phyloP scores from a whole-genome alignment of 2,113 vertebrate species.

The Triplophysa dalaica region DNA sequence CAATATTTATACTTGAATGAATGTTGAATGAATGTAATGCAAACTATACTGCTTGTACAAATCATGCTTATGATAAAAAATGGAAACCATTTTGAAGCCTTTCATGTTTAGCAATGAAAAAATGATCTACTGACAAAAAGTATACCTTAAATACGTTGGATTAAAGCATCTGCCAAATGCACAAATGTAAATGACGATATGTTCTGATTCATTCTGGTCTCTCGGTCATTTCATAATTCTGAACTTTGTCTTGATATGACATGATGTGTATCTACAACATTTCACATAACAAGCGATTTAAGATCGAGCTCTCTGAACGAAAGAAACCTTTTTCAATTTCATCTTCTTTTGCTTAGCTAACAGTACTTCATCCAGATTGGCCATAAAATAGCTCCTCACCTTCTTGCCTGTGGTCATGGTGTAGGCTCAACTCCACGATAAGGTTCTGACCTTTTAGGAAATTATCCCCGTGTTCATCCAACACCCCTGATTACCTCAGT shows the following conservation, averaged over 20 bases:
- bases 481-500: constrained; percentile 63
- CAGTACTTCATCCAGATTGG: constrained; percentile 29
- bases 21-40: too few species aligned
- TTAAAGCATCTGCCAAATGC: too few species aligned
- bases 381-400: constrained; percentile 61
- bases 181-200: too few species aligned
- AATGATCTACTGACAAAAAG: too few species aligned
- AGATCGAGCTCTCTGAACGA: background rate
- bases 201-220: background rate
- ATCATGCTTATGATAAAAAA: too few species aligned
- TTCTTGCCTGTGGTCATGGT: constrained; percentile 55
- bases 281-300: constrained; percentile 13
- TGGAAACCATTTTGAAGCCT: too few species aligned
- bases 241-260: background rate
- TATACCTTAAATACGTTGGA: too few species aligned
- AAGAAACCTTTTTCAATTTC: background rate
- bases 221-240: background rate
- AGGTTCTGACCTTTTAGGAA: constrained; percentile 68
- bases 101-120: too few species aligned
- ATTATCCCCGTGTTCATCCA: constrained; percentile 57
- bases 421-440: constrained; percentile 69
- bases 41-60: too few species aligned
- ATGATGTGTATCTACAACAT: background rate
- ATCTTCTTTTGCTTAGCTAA: constrained; percentile 6
- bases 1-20: too few species aligned